Conservation (phyloP, 2,113 vertebrate species). For the Ploceus nigricollis region DNA sequence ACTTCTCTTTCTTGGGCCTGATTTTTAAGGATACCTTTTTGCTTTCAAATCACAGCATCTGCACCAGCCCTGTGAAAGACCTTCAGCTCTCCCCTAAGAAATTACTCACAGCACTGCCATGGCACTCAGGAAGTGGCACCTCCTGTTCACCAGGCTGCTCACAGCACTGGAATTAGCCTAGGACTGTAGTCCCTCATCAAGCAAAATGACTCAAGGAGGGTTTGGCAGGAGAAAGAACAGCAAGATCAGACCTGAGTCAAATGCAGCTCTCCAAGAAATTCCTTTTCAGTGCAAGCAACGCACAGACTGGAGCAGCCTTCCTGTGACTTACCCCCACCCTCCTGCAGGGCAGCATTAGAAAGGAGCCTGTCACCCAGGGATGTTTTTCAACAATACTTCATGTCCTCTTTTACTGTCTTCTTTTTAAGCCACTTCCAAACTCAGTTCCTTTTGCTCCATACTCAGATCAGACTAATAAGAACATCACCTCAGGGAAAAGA, state of each 20-base stretch:
- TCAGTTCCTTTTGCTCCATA: slow-evolving; percentile 29
- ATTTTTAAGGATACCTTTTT: neutral
- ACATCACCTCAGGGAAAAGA: slow-evolving; percentile 76
- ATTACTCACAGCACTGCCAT: fast-evolving
- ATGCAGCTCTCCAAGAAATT: slow-evolving; percentile 38
- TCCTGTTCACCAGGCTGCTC: neutral
- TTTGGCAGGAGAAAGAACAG: slow-evolving; percentile 6
- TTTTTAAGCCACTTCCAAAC: slow-evolving; percentile 49
- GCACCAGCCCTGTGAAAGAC: neutral
- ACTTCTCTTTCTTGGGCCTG: neutral
- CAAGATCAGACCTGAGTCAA: neutral
- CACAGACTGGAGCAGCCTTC: neutral
- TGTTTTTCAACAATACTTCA: slow-evolving; percentile 39
- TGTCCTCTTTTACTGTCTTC: slow-evolving; percentile 14
- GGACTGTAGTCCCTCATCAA: neutral
- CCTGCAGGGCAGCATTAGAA: neutral
- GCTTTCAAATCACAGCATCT: neutral
- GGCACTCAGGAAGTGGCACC: neutral
- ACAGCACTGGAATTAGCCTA: neutral
- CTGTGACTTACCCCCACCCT: neutral
- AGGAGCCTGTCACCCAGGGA: slow-evolving; percentile 19
- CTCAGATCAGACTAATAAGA: slow-evolving; percentile 67
- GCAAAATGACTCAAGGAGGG: neutral
- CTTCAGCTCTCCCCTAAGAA: neutral
- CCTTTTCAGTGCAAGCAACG: neutral